phyloP scores from a whole-genome alignment of 2,797 vertebrate genomes.

The Prionace glauca region DNA sequence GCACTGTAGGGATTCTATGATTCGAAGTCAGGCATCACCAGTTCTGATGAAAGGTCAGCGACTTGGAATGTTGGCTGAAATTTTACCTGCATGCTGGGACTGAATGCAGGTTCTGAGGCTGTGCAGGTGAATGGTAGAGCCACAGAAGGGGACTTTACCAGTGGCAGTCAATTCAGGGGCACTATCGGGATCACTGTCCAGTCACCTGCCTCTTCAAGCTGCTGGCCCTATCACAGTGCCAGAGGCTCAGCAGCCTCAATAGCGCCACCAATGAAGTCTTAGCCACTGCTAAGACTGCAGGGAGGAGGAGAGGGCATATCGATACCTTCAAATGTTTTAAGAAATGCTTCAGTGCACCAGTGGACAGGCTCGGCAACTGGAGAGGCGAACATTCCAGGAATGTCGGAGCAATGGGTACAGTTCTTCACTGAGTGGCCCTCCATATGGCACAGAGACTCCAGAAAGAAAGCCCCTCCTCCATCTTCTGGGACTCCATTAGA shows the following conservation, averaged over 20 bases:
- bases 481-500: too few relatives aligned
- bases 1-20: too few relatives aligned
- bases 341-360: neutral
- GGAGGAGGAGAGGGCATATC: neutral
- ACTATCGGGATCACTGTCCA: neutral
- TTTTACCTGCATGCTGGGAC: neutral
- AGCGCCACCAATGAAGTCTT: neutral
- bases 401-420: too few relatives aligned
- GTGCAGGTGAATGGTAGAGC: neutral
- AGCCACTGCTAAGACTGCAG: neutral
- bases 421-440: too few relatives aligned
- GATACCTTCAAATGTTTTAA: neutral
- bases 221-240: neutral
- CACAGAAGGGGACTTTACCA: neutral
- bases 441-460: too few relatives aligned
- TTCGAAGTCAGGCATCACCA: too few relatives aligned
- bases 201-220: neutral
- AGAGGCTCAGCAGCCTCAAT: too few relatives aligned
- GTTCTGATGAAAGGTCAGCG: neutral
- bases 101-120: neutral
- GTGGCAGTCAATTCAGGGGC: neutral
- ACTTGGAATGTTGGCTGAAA: neutral
- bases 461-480: too few relatives aligned
- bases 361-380: too few relatives aligned
- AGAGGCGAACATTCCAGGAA: too few relatives aligned